phyloP scores from a whole-genome alignment of 2,888 invertebrate species.

The Drosophila kanekoi region DNA sequence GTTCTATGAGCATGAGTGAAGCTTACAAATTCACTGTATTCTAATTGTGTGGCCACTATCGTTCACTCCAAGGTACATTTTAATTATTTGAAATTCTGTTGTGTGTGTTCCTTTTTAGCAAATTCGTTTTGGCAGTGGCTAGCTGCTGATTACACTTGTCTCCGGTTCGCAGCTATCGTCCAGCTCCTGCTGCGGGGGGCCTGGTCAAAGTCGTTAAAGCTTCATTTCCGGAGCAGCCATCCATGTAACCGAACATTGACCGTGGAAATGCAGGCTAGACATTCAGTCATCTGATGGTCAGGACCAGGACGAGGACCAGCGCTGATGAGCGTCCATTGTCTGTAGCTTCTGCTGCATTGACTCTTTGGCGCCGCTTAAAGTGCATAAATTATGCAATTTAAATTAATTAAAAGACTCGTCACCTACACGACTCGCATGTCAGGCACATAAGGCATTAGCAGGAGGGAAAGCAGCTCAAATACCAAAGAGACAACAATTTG shows the following conservation, averaged over 20 bases:
- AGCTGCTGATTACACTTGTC: slow-evolving; percentile 18
- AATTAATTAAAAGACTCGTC: slow-evolving; percentile 65
- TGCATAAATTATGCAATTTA: slow-evolving; percentile 67
- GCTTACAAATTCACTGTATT: slow-evolving; percentile 6
- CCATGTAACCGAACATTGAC: slow-evolving; percentile 70
- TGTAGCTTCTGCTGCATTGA: slow-evolving; percentile 31
- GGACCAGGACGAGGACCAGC: slow-evolving; percentile 3
- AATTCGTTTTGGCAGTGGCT: slow-evolving; percentile 4
- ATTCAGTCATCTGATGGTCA: slow-evolving; percentile 19
- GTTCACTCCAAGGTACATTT: neutral
- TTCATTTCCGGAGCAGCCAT: slow-evolving; percentile 79
- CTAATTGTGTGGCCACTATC: slow-evolving; percentile 2
- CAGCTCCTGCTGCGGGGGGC: slow-evolving; percentile 28
- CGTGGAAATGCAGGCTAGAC: slow-evolving; percentile 43
- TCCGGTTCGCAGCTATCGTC: slow-evolving; percentile 1
- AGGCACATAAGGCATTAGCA: slow-evolving; percentile 43
- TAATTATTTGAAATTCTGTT: slow-evolving; percentile 14
- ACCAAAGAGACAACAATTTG: slow-evolving; percentile 33
- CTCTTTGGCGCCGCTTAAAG: slow-evolving; percentile 49
- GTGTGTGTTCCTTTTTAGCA: neutral
- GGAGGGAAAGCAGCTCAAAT: slow-evolving; percentile 26
- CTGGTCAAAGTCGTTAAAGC: slow-evolving; percentile 76
- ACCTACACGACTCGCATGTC: slow-evolving; percentile 50
- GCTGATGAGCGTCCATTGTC: slow-evolving; percentile 76
- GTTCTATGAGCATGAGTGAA: neutral